Percentiles rank a stretch among this genome's conserved stretches.
These are phyloP conservation scores for Lepilemur septentrionalis DNA, from an alignment of 2,797 vertebrate species.

Conservation along the genomic window DNA sequence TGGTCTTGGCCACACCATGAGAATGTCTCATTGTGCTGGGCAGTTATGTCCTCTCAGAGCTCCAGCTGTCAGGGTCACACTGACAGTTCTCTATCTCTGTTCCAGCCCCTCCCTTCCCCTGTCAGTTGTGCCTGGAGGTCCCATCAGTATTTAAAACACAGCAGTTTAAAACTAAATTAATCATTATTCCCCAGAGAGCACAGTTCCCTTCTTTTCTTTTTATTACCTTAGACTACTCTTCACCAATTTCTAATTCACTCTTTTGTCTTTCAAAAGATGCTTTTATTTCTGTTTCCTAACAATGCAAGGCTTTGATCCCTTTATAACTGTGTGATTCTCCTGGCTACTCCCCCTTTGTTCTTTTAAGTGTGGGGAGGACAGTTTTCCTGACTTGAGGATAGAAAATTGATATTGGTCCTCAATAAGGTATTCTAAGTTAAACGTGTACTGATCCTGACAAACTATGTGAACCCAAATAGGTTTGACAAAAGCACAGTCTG, in stretches of 20 bases:
- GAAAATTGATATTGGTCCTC: background rate
- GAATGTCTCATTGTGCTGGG: background rate
- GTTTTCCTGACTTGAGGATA: background rate
- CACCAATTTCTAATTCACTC: constrained; percentile 11
- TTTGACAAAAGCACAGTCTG: background rate
- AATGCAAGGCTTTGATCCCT: background rate
- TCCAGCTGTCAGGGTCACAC: background rate
- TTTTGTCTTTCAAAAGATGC: constrained; percentile 5
- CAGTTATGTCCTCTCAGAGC: background rate
- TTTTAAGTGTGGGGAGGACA: background rate
- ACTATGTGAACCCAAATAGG: background rate
- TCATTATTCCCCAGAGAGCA: background rate
- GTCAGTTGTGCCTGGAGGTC: background rate
- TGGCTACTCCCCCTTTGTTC: background rate
- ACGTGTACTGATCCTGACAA: background rate
- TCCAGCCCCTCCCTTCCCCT: background rate
- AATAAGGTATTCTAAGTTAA: background rate
- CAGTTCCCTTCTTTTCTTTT: background rate
- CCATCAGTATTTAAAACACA: constrained; percentile 24
- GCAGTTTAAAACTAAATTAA: constrained; percentile 3
- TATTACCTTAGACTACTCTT: background rate
- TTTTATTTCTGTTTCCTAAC: constrained; percentile 10
- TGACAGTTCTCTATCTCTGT: background rate
- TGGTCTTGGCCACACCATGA: background rate
- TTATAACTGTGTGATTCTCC: background rate